Evolutionary conservation across 1,140 invertebrate species (phyloP).

Genomic region (Pseudomyrmex gracilis): DNA sequence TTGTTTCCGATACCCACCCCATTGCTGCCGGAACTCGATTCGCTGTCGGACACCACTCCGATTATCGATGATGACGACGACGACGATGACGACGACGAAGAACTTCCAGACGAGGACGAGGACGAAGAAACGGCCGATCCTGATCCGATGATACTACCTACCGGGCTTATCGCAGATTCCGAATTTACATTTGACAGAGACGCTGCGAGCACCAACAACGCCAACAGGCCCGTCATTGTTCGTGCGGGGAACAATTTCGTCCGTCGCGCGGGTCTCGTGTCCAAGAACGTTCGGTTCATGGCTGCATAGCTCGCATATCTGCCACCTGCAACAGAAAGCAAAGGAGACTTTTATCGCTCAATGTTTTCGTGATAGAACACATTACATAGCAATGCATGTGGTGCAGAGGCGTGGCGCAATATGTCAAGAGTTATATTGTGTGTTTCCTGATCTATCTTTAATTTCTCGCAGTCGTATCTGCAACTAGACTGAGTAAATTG

Average conservation of each 20-base stretch:
- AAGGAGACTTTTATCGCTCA: slow-evolving; percentile 15
- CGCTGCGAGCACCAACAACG: slow-evolving; percentile 62
- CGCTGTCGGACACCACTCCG: slow-evolving; percentile 67
- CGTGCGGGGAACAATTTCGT: slow-evolving; percentile 66
- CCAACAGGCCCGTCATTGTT: slow-evolving; percentile 70
- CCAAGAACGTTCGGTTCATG: slow-evolving; percentile 70
- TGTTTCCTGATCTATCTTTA: too few relatives aligned
- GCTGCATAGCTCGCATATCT: slow-evolving; percentile 77
- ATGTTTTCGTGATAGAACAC: background rate
- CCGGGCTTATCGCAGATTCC: slow-evolving; percentile 77
- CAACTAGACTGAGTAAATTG: background rate
- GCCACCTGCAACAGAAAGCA: slow-evolving; percentile 75
- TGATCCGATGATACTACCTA: slow-evolving; percentile 71
- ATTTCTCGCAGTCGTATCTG: too few relatives aligned
- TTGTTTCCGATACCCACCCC: slow-evolving; percentile 40
- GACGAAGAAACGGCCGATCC: slow-evolving; percentile 72
- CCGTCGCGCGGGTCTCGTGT: slow-evolving; percentile 75
- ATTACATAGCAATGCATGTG: background rate
- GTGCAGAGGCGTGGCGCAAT: background rate
- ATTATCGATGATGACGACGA: slow-evolving; percentile 73
- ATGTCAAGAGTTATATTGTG: background rate
- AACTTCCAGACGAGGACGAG: slow-evolving; percentile 68
- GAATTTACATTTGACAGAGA: slow-evolving; percentile 61
- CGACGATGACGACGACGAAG: slow-evolving; percentile 73
- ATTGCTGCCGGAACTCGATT: slow-evolving; percentile 40